Evolutionary conservation across 2,113 vertebrate genomes (phyloP), one percentile per base, ranked within the genome.

Genomic region (Lathamus discolor): DNA sequence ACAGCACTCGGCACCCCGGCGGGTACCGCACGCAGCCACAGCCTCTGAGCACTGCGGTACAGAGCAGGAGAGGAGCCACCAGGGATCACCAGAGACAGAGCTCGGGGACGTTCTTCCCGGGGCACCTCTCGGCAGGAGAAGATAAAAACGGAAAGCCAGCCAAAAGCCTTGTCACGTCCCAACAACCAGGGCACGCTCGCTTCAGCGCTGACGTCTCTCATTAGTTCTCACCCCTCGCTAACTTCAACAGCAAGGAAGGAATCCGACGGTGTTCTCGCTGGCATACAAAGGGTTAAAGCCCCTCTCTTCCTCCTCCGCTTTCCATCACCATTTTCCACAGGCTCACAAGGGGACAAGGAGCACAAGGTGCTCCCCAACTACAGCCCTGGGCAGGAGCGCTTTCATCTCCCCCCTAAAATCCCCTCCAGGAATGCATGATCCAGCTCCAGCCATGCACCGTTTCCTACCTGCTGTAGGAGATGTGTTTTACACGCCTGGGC

Each of bases 341-440:
- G 55, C 39, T 86, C 74, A 61, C 39, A 23, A 52, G 1, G 1
- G 6, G 66, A 82, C 69, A 67, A 72, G 0, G 22, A 93, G 49
- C 57, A 41, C 64, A 35, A 31, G 51, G 64, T 10, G 5, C 62
- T 22, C 10, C 57, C 18, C 48, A 69, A 1, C n/a, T 52, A 17
- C 52, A 72, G 83, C 72, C 41, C 70, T 27, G 49, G 57, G 66
- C 5, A 2, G 48, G 0, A 37, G 23, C 1, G 10, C 89, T 89
- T 68, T 41, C 63, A 84, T 3, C 62, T 85, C 55, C 17, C 44
- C n/a, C 33, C 64, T 27, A 13, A 90, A 70, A 55, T 31, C 64
- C 54, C 31, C 52, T 2, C 51, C 43, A 68, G 46, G 12, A 62
- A 62, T 0, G 7, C 0, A 10, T 13, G 31, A 13, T 0, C 51